A percentile compares a stretch with the other conserved stretches of the same genome.
Conservation (phyloP, 1,140 invertebrate species). For the Scaptomyza pallida region DNA sequence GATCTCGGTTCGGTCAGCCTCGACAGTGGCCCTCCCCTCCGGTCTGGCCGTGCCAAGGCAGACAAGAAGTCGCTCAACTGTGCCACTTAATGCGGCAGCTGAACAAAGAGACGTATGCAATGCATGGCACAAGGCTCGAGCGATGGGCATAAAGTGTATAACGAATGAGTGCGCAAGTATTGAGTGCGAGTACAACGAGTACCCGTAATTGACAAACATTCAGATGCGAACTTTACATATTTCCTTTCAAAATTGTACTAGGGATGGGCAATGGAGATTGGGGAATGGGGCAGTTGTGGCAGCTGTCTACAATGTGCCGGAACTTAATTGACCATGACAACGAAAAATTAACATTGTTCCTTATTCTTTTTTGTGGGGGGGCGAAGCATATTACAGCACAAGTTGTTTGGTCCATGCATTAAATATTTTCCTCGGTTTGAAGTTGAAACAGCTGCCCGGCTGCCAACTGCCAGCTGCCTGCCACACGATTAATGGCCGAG, state of each 20-base stretch:
- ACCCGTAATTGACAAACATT: slow-evolving; percentile 77
- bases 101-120: slow-evolving; percentile 57
- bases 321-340: slow-evolving; percentile 80
- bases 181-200: slow-evolving; percentile 55
- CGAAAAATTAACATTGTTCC: slow-evolving; percentile 76
- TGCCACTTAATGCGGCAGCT: slow-evolving; percentile 70
- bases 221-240: slow-evolving; percentile 66
- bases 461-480: slow-evolving; percentile 2
- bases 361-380: slow-evolving; percentile 20
- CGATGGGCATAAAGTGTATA: slow-evolving; percentile 42
- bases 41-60: neutral
- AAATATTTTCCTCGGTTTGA: slow-evolving; percentile 50
- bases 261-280: neutral
- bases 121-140: slow-evolving; percentile 10
- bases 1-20: slow-evolving; percentile 8
- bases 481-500: slow-evolving; percentile 37
- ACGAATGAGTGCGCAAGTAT: slow-evolving; percentile 27
- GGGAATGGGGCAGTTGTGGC: neutral
- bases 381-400: slow-evolving; percentile 61
- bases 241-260: slow-evolving; percentile 36
- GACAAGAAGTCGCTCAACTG: slow-evolving; percentile 62
- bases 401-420: slow-evolving; percentile 29
- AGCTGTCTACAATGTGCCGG: slow-evolving; percentile 14
- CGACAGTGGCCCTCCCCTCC: neutral
- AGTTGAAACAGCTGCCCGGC: slow-evolving; percentile 2